phyloP scores from a whole-genome alignment of 2,888 invertebrate genomes.

The Drosophila sordidula region DNA sequence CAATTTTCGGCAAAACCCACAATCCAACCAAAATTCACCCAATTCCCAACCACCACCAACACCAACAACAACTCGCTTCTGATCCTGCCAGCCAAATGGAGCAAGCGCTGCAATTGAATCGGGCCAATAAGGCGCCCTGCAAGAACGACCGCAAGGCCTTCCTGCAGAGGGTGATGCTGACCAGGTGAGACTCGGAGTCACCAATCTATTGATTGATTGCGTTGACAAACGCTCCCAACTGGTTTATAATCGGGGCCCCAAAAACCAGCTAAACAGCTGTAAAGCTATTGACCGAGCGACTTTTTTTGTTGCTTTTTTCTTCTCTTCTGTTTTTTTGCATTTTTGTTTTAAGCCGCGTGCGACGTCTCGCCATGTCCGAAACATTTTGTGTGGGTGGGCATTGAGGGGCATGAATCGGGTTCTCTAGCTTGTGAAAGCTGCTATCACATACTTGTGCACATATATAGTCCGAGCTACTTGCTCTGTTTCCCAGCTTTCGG shows the following conservation, averaged over 20 bases:
- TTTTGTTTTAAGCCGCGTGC: slow-evolving; percentile 29
- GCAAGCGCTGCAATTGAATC: slow-evolving; percentile 78
- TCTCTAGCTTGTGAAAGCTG: slow-evolving; percentile 47
- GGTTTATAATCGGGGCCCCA: slow-evolving; percentile 43
- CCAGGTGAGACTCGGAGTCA: slow-evolving; percentile 78
- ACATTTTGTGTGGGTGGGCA: slow-evolving; percentile 41
- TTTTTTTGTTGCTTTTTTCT: slow-evolving; percentile 34
- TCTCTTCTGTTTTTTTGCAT: slow-evolving; percentile 25
- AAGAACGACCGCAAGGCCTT: slow-evolving; percentile 85
- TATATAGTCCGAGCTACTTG: slow-evolving; percentile 4
- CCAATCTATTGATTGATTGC: slow-evolving; percentile 57
- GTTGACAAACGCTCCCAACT: slow-evolving; percentile 55
- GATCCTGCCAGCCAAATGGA: slow-evolving; percentile 71
- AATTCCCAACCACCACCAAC: slow-evolving; percentile 10
- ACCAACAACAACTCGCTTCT: background rate
- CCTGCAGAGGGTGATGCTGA: slow-evolving; percentile 84
- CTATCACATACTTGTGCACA: background rate
- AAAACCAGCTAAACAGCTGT: slow-evolving; percentile 72
- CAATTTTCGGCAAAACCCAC: slow-evolving; percentile 54
- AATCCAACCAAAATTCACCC: slow-evolving; percentile 36
- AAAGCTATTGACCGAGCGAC: slow-evolving; percentile 76
- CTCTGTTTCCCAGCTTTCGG: background rate
- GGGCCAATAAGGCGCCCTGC: slow-evolving; percentile 81
- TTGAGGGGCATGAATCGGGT: slow-evolving; percentile 37
- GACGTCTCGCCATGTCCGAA: slow-evolving; percentile 20